These are phyloP conservation scores for Papilio xuthus DNA, from an alignment of 1,140 invertebrate species.

Conservation along the genomic window DNA sequence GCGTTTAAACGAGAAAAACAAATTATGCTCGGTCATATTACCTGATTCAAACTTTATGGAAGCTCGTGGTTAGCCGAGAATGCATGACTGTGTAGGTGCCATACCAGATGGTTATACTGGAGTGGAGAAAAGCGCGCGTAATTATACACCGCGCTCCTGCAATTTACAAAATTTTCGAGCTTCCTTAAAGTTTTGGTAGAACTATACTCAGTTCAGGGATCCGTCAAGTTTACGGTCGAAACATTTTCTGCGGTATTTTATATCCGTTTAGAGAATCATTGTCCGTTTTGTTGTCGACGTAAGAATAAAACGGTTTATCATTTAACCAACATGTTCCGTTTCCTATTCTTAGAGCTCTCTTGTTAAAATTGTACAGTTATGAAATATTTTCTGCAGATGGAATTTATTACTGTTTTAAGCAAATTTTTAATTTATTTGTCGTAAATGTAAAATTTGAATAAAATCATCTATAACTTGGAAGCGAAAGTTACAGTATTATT, in stretches of 20 bases:
- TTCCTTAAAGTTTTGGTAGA: background rate
- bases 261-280: slow-evolving; percentile 8
- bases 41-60: background rate
- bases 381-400: background rate
- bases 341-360: background rate
- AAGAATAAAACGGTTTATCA: slow-evolving; percentile 18
- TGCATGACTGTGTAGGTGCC: background rate
- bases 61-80: background rate
- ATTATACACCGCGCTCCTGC: too few species aligned
- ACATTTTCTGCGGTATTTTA: slow-evolving; percentile 17
- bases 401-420: background rate
- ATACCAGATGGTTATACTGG: too few species aligned
- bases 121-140: too few species aligned
- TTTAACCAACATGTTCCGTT: slow-evolving; percentile 1
- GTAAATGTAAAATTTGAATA: background rate
- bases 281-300: slow-evolving; percentile 28
- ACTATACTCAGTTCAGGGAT: slow-evolving; percentile 5
- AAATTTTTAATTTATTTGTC: background rate
- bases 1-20: slow-evolving; percentile 33
- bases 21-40: slow-evolving; percentile 11
- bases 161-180: background rate
- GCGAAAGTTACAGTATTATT: background rate
- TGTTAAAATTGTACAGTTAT: slow-evolving; percentile 4
- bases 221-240: slow-evolving; percentile 16
- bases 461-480: background rate